Evolutionary conservation across 2,113 vertebrate species (phyloP), one percentile per base, ranked within the genome.

Genomic region (Apodemus speciosus): DNA sequence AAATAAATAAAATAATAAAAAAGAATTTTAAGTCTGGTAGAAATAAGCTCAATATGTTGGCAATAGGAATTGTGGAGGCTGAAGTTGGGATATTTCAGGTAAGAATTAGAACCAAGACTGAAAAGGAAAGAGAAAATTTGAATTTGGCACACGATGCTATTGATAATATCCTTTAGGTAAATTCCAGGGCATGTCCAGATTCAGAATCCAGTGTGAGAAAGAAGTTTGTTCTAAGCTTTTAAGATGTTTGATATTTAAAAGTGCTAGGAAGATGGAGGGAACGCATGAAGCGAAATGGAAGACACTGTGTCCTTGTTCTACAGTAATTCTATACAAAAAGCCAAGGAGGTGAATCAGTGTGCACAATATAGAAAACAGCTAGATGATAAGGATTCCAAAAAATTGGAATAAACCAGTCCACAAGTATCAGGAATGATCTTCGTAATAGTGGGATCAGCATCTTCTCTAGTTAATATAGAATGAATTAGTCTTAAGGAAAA

Each of bases 1-100:
- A 56, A 56, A 56, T 53, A 53, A 53, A 53, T 14, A 18, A 56
- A 56, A 16, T 18, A 56, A 18, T 15, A 53, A 13, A 53, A 53
- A 53, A 14, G 15, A 89, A 93, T 83, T 32, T 43, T 51, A 89
- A 43, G 25, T 87, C 60, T 90, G 18, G 35, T 76, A 91, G 64
- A 89, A 93, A 93, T 46, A n/a, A 89, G 87, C 51, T 56, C n/a
- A 95, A 2, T 56, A 14, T 49, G 18, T 69, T 56, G 38, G 25
- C 56, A 85, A 75, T 35, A 73, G 9, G 11, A 62, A 40, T 91
- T 2, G 46, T 32, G 3, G 43, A 18, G 40, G 11, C 38, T 89
- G 46, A 3, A 53, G 27, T 0, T 80, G 25, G 90, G 30, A 5
- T 58, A 92, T 40, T 85, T 79, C 35, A 81, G 43, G 2, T 75